Percentiles rank a stretch among this genome's conserved stretches.
Evolutionary conservation across 1,140 invertebrate genomes (phyloP).

Genomic region (Belonocnema kinseyi): DNA sequence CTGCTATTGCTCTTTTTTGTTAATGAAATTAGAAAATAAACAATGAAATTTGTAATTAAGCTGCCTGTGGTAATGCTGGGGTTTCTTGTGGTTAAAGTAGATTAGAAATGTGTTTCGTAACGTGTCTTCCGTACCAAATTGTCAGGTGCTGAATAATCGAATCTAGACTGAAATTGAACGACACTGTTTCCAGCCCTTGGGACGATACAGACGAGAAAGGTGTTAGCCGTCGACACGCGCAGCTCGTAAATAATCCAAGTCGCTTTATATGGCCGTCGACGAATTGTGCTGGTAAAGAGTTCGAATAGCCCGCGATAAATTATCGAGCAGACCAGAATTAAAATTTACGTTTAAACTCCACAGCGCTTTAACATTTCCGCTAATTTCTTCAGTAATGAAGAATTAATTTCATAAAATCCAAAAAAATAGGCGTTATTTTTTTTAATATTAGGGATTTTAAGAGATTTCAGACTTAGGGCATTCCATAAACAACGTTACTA

Average conservation of each 20-base stretch:
- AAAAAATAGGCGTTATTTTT: no score
- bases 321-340: slow-evolving; percentile 3
- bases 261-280: slow-evolving; percentile 3
- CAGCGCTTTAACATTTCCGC: neutral
- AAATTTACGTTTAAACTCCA: slow-evolving; percentile 7
- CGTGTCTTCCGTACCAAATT: neutral
- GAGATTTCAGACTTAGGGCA: no score
- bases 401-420: no score
- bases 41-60: no score
- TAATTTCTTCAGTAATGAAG: neutral
- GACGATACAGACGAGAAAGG: neutral
- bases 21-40: no score
- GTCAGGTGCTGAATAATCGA: slow-evolving; percentile 6
- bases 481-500: no score
- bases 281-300: slow-evolving; percentile 17
- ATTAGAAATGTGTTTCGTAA: no score
- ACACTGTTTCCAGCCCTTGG: slow-evolving; percentile 1
- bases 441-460: no score
- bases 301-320: slow-evolving; percentile 15
- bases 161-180: slow-evolving; percentile 15
- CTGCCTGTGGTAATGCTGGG: no score
- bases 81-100: no score
- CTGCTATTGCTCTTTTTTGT: no score
- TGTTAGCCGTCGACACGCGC: neutral
- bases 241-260: slow-evolving; percentile 14